Base-by-base conservation (phyloP, 2,888 invertebrate genomes). In the Xylota sylvarum region DNA sequence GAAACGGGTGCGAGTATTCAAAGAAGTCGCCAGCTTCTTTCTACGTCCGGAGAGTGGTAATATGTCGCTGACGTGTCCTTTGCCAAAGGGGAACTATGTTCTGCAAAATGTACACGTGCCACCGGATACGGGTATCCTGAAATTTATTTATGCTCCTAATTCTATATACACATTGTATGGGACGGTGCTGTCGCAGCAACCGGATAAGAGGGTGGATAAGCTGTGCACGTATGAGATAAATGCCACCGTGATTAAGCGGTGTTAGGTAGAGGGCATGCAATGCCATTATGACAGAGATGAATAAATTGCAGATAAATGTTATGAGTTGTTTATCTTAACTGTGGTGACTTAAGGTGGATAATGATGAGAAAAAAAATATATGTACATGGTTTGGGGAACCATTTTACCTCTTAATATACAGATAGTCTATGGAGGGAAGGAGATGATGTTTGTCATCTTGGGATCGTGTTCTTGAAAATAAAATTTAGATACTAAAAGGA, bases 1-100 rank as follows among this genome's bases (percentile, higher is more conserved):
- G 5, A 88, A 89, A 6, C 90, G 89, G 6, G 89, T 90, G 5
- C 88, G 87, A 2, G 89, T 90, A 14, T 90, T 91, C 89, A 89
- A 89, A 14, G 89, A 89, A 60, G 88, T 90, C 1, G 89, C 89
- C 5, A 82, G 88, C 9, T 81, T 90, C 43, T 82, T 91, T 19
- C 72, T 87, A 2, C 56, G 64, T 30, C 88, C 88, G 12, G 88
- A 88, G 2, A 88, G 88, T 56, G 89, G 90, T 58, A 91, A 91
- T 23, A 89, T 91, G 90, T 90, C 91, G 19, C 69, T 91, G n/a
- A 88, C 87, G 5, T 91, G 91, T 12, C 91, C 91, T 0, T 69
- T 91, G 4, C 88, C 84, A 14, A 74, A 67, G 10, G 91, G 90
- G 52, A 87, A 83, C 4, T 91, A 91, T 72, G 81, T 84, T 12